Evolutionary conservation across 2,888 invertebrate species (phyloP).

Genomic region (Hirtodrosophila cameraria): DNA sequence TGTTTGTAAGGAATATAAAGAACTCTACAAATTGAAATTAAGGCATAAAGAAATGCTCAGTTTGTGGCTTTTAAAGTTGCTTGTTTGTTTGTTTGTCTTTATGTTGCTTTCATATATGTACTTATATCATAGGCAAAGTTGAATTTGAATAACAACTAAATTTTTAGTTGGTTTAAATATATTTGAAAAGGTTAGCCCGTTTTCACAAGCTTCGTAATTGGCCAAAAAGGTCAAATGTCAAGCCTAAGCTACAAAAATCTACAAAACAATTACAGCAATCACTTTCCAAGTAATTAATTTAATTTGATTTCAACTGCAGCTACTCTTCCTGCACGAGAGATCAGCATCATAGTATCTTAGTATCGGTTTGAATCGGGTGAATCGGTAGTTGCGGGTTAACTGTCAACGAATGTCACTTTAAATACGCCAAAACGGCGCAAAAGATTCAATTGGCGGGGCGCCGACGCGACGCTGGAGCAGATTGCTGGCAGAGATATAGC

Average conservation of each 20-base stretch:
- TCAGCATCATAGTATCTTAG: constrained; percentile 17
- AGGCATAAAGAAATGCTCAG: constrained; percentile 1
- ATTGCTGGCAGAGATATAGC: constrained; percentile 8
- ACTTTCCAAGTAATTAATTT: constrained; percentile 68
- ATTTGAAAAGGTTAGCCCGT: background rate
- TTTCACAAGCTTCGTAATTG: constrained; percentile 26
- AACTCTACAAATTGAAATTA: background rate
- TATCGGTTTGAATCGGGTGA: constrained; percentile 11
- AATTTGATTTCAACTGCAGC: constrained; percentile 50
- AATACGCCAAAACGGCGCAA: constrained; percentile 80
- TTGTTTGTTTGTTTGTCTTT: background rate
- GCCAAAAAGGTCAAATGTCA: constrained; percentile 29
- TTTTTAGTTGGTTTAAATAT: too few relatives aligned
- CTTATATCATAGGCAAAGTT: too few relatives aligned
- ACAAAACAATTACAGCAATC: constrained; percentile 67
- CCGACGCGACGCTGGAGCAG: constrained; percentile 43
- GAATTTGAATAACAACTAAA: too few relatives aligned
- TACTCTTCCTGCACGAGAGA: constrained; percentile 35
- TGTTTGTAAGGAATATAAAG: background rate
- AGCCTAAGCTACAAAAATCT: constrained; percentile 27
- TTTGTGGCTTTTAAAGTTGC: background rate
- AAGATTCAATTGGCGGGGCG: constrained; percentile 77
- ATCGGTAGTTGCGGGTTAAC: constrained; percentile 44
- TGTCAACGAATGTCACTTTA: constrained; percentile 79
- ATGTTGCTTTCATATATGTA: background rate